Base-by-base conservation (phyloP, 2,888 invertebrate species). In the Trachelus troglodyta region DNA sequence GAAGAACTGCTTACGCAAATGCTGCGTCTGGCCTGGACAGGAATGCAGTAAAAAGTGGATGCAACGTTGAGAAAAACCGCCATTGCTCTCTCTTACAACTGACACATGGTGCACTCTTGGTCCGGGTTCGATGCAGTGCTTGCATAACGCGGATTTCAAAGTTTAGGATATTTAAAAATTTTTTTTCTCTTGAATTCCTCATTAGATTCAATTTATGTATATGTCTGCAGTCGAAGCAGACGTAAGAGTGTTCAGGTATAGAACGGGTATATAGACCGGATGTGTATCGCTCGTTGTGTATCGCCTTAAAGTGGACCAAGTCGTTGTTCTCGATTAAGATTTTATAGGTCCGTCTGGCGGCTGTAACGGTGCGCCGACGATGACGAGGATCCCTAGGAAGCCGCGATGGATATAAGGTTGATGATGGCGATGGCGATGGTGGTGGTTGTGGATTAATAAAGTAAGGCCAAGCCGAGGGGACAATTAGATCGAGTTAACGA, bases 401-500 rank as follows among this genome's bases (percentile, higher is more conserved):
- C 33, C 12, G 31, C 31, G 71, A 23, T 34, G 71, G 33, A 71
- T 9, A 31, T 34, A 34, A 71, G 31, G 71, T 31, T 34, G 74
- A 74, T 34, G 74, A 79, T 77, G 78, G 80, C 75, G 81, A 82
- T 81, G 85, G 85, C 84, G 78, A 77, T 80, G 84, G 84, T 83
- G 81, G 86, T 85, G 81, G 80, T 78, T 85, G 82, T 87, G 87
- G 89, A 90, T 89, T 90, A 90, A 90, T 88, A 87, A 88, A 89
- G 90, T 87, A 89, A 90, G 88, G 87, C 87, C 88, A 86, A 84
- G 75, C 37, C 80, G 85, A 87, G 87, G 87, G 87, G 87, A 89
- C 91, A 91, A 91, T 91, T 91, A 91, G 89, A 91, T 91, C 91
- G 91, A 91, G 90, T 91, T 91, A 91, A 91, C 89, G 87, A 87